Evolutionary conservation across 2,797 vertebrate species (phyloP), one percentile per base, ranked within the genome.

Genomic region (Xenops minutus): DNA sequence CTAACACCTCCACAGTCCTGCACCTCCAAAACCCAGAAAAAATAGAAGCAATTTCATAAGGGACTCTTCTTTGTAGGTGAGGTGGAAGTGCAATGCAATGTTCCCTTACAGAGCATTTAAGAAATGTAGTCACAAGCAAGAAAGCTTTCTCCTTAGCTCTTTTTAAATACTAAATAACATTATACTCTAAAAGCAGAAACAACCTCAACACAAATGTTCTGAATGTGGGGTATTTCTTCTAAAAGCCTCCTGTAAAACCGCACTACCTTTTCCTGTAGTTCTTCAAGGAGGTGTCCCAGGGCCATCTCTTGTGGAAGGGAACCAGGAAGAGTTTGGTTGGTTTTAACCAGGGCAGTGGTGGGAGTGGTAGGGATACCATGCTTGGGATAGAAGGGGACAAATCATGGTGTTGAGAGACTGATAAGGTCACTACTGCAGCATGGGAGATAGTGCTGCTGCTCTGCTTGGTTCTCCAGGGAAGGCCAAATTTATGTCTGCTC

Each of bases 381-480:
- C 11, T 66, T 0, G 2, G 23, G 10, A 17, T 43, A 10, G 3
- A 2, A 89, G 36, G 20, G 36, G 22, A 36, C 20, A 46, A 55
- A 41, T 8, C 0, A 0, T 7, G 62, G 43, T 2, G 6, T 30
- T 79, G 52, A 37, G 67, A 62, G 43, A 37, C 0, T 59, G 32
- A 85, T 81, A 81, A 7, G 6, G 5, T 29, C n/a, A 41, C 0
- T 1, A 15, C 24, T 46, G 13, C 5, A 1, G 36, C 0, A 0
- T 7, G 59, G 55, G 19, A 49, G 32, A 59, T 6, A 34, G 8
- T 0, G 0, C 6, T 61, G 58, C 24, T 75, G 17, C 29, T 85
- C 34, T 48, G 26, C 20, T 61, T 32, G 5, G 13, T 32, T 71
- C 29, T 90, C 24, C 48, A 22, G 34, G 43, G 52, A 46, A 91